Evolutionary conservation across 2,888 invertebrate genomes (phyloP).

Genomic region (Stenoptilia bipunctidactyla): DNA sequence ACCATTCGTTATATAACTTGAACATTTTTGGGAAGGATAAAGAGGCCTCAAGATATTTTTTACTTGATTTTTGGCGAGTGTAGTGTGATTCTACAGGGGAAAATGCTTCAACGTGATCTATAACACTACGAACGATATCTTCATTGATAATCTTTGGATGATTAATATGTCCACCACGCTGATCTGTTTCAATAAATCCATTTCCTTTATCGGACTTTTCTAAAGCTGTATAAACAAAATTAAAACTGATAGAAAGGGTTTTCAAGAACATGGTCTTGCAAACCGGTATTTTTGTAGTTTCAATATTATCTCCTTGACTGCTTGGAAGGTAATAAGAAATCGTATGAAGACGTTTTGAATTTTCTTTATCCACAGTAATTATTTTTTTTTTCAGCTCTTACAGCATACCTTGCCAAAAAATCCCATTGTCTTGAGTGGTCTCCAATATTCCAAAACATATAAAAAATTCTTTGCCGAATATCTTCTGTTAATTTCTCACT

Average conservation of each 20-base stretch:
- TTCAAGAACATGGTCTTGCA: conserved; percentile 9
- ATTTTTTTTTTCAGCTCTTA: conserved; percentile 5
- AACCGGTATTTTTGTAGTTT: conserved; percentile 5
- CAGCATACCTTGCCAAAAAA: conserved; percentile 7
- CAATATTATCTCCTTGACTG: conserved; percentile 4
- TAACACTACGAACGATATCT: conserved; percentile 12
- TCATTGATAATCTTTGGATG: conserved; percentile 6
- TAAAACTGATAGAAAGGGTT: conserved; percentile 9
- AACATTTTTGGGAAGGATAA: conserved; percentile 13
- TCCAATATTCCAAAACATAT: conserved; percentile 8
- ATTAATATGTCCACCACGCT: conserved; percentile 3
- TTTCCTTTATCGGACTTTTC: conserved; percentile 3
- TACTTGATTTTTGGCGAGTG: conserved; percentile 8
- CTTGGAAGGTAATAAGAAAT: conserved; percentile 6
- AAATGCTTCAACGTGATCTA: conserved; percentile 12
- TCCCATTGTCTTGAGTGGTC: conserved; percentile 8
- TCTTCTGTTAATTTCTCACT: conserved; percentile 6
- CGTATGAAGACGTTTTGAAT: conserved; percentile 4
- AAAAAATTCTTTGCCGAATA: conserved; percentile 3
- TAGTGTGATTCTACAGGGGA: conserved; percentile 10
- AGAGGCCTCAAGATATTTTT: conserved; percentile 12
- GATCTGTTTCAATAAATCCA: conserved; percentile 2
- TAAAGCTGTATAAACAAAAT: conserved; percentile 8
- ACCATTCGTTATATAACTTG: conserved; percentile 11
- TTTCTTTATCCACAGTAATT: conserved; percentile 4